Evolutionary conservation across 1,140 invertebrate species (phyloP).

Genomic region (Contarinia nasturtii): DNA sequence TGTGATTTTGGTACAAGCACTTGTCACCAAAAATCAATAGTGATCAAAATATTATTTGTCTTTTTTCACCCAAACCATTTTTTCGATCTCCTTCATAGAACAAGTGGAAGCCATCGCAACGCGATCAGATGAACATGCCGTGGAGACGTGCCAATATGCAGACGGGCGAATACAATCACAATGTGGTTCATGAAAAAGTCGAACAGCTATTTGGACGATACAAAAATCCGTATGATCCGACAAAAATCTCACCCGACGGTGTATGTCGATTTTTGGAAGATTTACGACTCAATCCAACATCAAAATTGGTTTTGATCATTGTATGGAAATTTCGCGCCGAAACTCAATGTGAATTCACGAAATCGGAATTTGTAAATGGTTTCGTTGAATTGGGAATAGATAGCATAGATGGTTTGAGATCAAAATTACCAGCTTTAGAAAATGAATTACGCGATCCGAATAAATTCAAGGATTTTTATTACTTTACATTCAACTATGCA

Average conservation of each 20-base stretch:
- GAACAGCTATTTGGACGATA: constrained; percentile 79
- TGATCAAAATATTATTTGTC: too few relatives aligned
- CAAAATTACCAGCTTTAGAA: constrained; percentile 63
- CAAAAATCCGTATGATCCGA: constrained; percentile 67
- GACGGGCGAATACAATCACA: constrained; percentile 80
- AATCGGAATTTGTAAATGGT: constrained; percentile 86
- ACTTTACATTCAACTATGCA: constrained; percentile 97
- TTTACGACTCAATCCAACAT: constrained; percentile 75
- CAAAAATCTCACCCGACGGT: constrained; percentile 90
- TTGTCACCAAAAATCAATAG: too few relatives aligned
- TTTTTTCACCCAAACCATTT: background rate
- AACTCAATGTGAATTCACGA: constrained; percentile 94
- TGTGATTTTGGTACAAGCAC: too few relatives aligned
- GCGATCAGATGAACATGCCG: too few relatives aligned
- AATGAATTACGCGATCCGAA: constrained; percentile 68
- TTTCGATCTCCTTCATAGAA: constrained; percentile 43
- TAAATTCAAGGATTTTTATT: constrained; percentile 96
- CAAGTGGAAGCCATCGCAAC: constrained; percentile 90
- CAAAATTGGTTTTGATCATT: constrained; percentile 83
- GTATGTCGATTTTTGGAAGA: constrained; percentile 91
- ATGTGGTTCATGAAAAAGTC: constrained; percentile 80
- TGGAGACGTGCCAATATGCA: constrained; percentile 91
- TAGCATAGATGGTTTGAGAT: constrained; percentile 80
- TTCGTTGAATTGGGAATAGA: constrained; percentile 83
- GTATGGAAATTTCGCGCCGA: constrained; percentile 97